These are phyloP conservation scores for Corythoichthys intestinalis DNA, from an alignment of 2,113 vertebrate genomes.

Conservation along the genomic window DNA sequence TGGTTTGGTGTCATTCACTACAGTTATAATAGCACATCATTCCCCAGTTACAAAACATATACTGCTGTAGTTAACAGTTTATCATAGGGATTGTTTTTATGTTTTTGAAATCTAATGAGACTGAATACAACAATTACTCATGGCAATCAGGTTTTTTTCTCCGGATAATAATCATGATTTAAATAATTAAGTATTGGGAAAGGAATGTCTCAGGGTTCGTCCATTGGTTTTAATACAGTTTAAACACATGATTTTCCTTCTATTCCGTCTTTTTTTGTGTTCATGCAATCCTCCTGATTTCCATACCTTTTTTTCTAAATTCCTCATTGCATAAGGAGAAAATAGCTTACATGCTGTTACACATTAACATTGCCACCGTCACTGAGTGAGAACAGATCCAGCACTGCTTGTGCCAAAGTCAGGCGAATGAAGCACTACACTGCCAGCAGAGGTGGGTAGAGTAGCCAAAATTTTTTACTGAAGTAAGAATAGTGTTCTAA, in stretches of 20 bases:
- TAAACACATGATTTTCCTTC: constrained; percentile 28
- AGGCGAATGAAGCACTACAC: too few relatives aligned
- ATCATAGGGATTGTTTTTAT: constrained; percentile 43
- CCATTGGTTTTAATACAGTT: constrained; percentile 61
- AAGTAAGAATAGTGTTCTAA: too few relatives aligned
- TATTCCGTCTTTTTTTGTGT: constrained; percentile 3
- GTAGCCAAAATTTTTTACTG: too few relatives aligned
- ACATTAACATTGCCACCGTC: too few relatives aligned
- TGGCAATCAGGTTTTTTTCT: constrained; percentile 41
- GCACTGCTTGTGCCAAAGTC: too few relatives aligned
- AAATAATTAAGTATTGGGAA: constrained; percentile 59
- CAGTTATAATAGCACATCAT: constrained; percentile 63
- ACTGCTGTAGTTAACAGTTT: constrained; percentile 52
- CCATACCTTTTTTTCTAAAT: constrained; percentile 53
- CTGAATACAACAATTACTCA: constrained; percentile 57
- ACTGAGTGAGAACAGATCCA: too few relatives aligned
- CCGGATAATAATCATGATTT: constrained; percentile 46
- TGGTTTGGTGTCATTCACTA: constrained; percentile 59
- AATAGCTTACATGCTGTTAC: too few relatives aligned
- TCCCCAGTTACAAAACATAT: constrained; percentile 59
- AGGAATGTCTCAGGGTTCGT: constrained; percentile 58
- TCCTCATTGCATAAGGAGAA: constrained; percentile 29
- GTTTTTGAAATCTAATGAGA: constrained; percentile 60
- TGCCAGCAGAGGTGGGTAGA: too few relatives aligned
- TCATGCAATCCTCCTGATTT: constrained; percentile 23